phyloP scores from a whole-genome alignment of 2,888 invertebrate genomes.

The Cerastis rubricosa region DNA sequence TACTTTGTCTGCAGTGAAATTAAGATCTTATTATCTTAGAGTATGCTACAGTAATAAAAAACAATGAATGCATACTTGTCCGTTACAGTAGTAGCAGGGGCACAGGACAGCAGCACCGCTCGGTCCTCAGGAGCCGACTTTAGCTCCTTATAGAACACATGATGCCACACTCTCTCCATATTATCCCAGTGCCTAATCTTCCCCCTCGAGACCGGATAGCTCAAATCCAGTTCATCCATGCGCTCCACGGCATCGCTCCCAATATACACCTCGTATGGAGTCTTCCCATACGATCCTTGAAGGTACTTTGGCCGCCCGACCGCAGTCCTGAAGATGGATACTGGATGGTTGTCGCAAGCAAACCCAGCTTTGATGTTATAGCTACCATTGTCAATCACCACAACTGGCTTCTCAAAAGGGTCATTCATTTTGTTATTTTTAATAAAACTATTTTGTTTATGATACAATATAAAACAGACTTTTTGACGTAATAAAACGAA shows the following conservation, averaged over 20 bases:
- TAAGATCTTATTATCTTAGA: neutral
- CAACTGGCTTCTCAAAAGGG: slow-evolving; percentile 77
- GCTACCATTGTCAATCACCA: slow-evolving; percentile 85
- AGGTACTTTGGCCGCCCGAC: slow-evolving; percentile 82
- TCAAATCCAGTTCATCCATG: slow-evolving; percentile 75
- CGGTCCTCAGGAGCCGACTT: slow-evolving; percentile 85
- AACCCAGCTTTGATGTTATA: slow-evolving; percentile 84
- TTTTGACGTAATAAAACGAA: slow-evolving; percentile 1
- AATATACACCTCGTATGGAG: slow-evolving; percentile 80
- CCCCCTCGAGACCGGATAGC: slow-evolving; percentile 76
- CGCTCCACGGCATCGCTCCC: slow-evolving; percentile 77
- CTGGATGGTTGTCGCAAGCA: slow-evolving; percentile 85
- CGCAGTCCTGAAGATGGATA: slow-evolving; percentile 82
- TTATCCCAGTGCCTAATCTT: slow-evolving; percentile 84
- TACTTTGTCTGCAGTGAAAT: neutral
- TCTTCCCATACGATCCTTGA: slow-evolving; percentile 77
- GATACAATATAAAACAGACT: neutral
- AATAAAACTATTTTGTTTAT: neutral
- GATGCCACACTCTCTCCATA: slow-evolving; percentile 86
- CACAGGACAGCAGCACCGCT: slow-evolving; percentile 76
- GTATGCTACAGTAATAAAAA: neutral
- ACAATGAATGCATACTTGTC: slow-evolving; percentile 78
- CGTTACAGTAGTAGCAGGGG: slow-evolving; percentile 70
- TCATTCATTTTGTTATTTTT: slow-evolving; percentile 73
- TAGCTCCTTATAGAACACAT: slow-evolving; percentile 82